Evolutionary conservation across 2,888 invertebrate genomes (phyloP).

Genomic region (Acrobasis repandana): DNA sequence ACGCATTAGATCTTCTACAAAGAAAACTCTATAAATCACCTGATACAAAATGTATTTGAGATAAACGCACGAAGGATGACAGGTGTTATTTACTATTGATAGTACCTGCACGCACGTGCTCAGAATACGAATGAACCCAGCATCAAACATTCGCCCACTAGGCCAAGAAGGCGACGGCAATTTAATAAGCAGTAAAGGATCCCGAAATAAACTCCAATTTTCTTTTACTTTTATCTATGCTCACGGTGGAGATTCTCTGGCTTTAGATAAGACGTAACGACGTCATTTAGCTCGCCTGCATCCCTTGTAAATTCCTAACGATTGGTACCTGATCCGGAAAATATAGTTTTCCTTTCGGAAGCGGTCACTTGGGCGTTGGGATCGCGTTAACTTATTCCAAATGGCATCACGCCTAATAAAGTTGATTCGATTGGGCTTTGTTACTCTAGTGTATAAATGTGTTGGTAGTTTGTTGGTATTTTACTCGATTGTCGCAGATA

Average conservation of each 20-base stretch:
- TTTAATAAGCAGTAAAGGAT: slow-evolving; percentile 31
- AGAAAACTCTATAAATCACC: not conserved
- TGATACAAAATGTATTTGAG: not conserved
- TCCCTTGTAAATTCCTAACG: slow-evolving; percentile 38
- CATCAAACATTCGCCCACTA: not conserved
- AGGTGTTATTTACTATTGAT: not conserved
- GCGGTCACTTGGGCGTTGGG: slow-evolving; percentile 17
- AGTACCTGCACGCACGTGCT: not conserved
- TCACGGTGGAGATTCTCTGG: slow-evolving; percentile 36
- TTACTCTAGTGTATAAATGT: not conserved
- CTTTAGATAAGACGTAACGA: slow-evolving; percentile 44
- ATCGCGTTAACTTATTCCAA: slow-evolving; percentile 16
- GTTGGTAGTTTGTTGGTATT: not conserved
- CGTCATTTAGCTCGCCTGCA: slow-evolving; percentile 37
- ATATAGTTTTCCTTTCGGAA: slow-evolving; percentile 12
- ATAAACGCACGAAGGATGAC: not conserved
- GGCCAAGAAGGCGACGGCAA: slow-evolving; percentile 22
- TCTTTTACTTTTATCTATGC: slow-evolving; percentile 33
- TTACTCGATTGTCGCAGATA: not conserved
- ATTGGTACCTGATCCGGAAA: slow-evolving; percentile 37
- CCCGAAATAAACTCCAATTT: slow-evolving; percentile 35
- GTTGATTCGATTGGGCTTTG: slow-evolving; percentile 7
- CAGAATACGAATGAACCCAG: not conserved
- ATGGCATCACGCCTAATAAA: slow-evolving; percentile 4
- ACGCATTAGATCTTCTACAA: too few species aligned